Base-by-base conservation (phyloP, 92 coral and sea anemone genomes). In the Actinernus sp. region DNA sequence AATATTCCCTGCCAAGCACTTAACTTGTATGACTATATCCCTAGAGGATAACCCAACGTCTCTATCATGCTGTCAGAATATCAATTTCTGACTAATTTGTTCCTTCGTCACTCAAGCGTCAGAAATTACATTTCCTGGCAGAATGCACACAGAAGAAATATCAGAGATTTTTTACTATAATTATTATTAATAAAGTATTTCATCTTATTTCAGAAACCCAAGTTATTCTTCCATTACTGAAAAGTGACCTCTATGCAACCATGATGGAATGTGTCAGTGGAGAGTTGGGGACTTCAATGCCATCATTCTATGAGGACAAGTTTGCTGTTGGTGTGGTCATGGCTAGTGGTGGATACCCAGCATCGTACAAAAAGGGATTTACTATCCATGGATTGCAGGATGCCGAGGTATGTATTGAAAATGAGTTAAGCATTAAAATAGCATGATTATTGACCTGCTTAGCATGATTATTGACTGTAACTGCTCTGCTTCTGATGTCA, bases 241-340 rank as follows among this genome's bases (percentile, higher is more conserved):
- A 77, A 28, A 89, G 91, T 46, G 98, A 93, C 58, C 81, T 93
- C 14, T 93, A 93, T 56, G 98, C 98, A 2, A 83, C 92, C 34
- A 74, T 93, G 72, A 89, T 89, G 98, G 98, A 93, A 28, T 91
- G 97, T 73, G 98, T 90, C 2, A 89, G 78, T 78, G 98, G 98
- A 1, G 97, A 93, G 20, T 68, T 93, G 30, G 86, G 85, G 56
- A 58, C 80, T 16, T 91, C 98, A 4, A 48, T 90, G 39, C 98
- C 98, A 29, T 22, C 41, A 0, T 93, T 96, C 84, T 62, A 82
- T 47, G 39, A 66, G 17, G 93, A 79, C 80, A 74, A 54, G 36
- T 68, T 51, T 53, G 87, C 98, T 3, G 97, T 93, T 33, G 98
- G 85, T 65, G 98, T 94, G 28, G 94, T 94, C 9, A 76, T 84